phyloP scores from a whole-genome alignment of 2,113 vertebrate genomes.

The Crotophaga sulcirostris region DNA sequence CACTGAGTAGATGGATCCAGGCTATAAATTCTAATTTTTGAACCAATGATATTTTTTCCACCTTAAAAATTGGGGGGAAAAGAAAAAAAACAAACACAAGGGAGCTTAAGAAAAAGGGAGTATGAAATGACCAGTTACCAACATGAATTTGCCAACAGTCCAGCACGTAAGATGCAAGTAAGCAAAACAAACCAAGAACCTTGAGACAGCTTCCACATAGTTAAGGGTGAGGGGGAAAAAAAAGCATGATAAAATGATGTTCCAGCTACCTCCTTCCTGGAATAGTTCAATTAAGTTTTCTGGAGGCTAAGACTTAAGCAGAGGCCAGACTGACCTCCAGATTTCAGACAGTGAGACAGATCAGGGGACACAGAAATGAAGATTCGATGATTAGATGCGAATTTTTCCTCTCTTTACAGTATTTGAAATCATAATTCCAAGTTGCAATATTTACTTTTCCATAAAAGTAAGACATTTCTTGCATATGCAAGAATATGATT shows the following conservation, averaged over 20 bases:
- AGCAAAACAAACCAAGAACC: neutral
- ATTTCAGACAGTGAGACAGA: neutral
- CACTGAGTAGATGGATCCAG: constrained; percentile 81
- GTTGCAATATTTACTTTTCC: neutral
- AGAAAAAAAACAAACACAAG: neutral
- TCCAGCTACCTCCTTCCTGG: neutral
- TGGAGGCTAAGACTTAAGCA: neutral
- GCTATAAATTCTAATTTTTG: constrained; percentile 81
- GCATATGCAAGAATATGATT: neutral
- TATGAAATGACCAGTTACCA: neutral
- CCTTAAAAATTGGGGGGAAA: constrained; percentile 33
- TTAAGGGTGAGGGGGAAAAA: neutral
- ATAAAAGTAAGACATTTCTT: neutral
- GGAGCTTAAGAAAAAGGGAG: neutral
- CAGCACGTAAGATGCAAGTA: neutral
- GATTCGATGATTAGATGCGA: neutral
- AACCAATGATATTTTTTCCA: constrained; percentile 80
- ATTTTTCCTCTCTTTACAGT: neutral
- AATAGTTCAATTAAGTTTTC: neutral
- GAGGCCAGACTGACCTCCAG: neutral
- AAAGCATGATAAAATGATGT: neutral
- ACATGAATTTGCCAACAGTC: neutral
- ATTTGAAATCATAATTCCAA: neutral
- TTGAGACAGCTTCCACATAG: neutral
- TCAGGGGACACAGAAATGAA: neutral